Evolutionary conservation across 2,113 vertebrate species (phyloP).

Genomic region (Hippocampus mohnikei): DNA sequence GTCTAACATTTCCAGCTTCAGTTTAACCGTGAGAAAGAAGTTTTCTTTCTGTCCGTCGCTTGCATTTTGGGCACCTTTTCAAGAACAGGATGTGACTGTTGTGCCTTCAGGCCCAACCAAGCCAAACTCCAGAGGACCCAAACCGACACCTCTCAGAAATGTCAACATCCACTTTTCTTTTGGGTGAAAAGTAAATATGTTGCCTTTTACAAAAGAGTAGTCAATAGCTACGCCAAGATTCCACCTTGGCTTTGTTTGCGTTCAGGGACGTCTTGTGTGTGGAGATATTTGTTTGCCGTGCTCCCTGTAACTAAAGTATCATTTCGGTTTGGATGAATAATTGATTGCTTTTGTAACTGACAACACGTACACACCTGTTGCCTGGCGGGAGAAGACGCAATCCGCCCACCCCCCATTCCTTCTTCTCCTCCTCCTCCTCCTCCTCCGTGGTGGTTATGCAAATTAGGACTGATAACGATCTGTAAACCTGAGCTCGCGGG

Average conservation of each 20-base stretch:
- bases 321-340: constrained; percentile 42
- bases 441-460: constrained; percentile 34
- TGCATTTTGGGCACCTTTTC: constrained; percentile 42
- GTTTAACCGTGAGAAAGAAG: neutral
- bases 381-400: neutral
- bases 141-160: constrained; percentile 16
- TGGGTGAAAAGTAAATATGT: constrained; percentile 13
- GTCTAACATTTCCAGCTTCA: constrained; percentile 22
- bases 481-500: constrained; percentile 7
- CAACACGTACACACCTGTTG: constrained; percentile 50
- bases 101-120: constrained; percentile 40
- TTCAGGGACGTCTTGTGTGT: neutral
- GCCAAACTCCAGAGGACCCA: constrained; percentile 4
- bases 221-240: constrained; percentile 4
- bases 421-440: neutral
- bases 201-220: neutral
- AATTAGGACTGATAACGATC: constrained; percentile 29
- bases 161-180: constrained; percentile 8
- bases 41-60: neutral
- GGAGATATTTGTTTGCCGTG: constrained; percentile 21
- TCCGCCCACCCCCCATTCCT: neutral
- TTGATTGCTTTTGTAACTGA: constrained; percentile 18
- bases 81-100: constrained; percentile 54
- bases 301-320: constrained; percentile 3
- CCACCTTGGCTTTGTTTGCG: constrained; percentile 24